phyloP scores from a whole-genome alignment of 2,888 invertebrate species.

The Xylota segnis region DNA sequence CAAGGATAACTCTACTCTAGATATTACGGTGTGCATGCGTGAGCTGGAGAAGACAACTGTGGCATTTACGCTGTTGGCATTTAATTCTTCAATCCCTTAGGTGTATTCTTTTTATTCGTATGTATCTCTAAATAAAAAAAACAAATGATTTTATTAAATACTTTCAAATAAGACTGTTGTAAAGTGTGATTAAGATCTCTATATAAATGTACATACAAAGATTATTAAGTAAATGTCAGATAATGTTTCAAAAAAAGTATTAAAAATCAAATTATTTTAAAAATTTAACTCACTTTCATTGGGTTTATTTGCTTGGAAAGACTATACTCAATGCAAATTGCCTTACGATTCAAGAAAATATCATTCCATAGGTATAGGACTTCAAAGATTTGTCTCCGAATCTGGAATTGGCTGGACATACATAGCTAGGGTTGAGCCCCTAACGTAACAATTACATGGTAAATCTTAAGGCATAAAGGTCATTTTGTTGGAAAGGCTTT shows the following conservation, averaged over 20 bases:
- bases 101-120: slow-evolving; percentile 56
- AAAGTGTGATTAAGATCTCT: slow-evolving; percentile 36
- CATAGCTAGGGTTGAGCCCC: too few relatives aligned
- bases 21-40: slow-evolving; percentile 35
- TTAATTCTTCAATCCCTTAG: slow-evolving; percentile 53
- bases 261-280: slow-evolving; percentile 2
- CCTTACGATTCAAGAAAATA: too few relatives aligned
- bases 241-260: slow-evolving; percentile 29
- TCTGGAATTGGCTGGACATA: too few relatives aligned
- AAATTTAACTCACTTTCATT: neutral
- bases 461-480: too few relatives aligned
- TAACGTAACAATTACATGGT: too few relatives aligned
- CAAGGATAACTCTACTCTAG: slow-evolving; percentile 50
- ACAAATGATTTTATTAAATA: slow-evolving; percentile 27
- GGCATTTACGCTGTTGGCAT: slow-evolving; percentile 69
- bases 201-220: slow-evolving; percentile 37
- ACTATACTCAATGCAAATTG: too few relatives aligned
- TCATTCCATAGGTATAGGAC: too few relatives aligned
- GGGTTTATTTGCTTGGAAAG: neutral
- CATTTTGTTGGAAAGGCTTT: too few relatives aligned
- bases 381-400: too few relatives aligned
- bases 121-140: slow-evolving; percentile 38
- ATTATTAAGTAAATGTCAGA: slow-evolving; percentile 15
- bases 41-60: slow-evolving; percentile 48
- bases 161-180: slow-evolving; percentile 66